Conservation (phyloP, 1,140 invertebrate genomes). For the Teleogryllus occipitalis region DNA sequence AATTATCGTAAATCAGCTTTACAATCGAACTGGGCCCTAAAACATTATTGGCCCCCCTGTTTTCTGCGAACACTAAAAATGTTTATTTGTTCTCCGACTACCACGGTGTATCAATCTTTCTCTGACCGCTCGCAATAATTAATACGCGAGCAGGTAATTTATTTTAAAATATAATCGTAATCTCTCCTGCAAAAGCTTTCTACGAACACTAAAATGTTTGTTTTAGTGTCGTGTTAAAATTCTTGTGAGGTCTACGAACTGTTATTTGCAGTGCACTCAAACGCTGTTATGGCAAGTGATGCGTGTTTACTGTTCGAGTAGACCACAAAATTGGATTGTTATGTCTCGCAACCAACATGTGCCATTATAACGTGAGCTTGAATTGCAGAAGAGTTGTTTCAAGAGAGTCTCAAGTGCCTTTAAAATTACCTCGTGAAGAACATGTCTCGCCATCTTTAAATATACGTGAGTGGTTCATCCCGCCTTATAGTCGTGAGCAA, state of each 20-base stretch:
- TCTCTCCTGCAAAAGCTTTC: background rate
- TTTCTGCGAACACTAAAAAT: conserved; percentile 5
- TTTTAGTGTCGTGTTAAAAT: background rate
- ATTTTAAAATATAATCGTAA: conserved; percentile 6
- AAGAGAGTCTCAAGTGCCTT: too few relatives aligned
- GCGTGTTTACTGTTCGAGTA: background rate
- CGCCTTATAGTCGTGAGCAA: too few relatives aligned
- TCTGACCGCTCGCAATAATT: background rate
- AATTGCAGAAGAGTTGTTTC: background rate
- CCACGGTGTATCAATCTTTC: background rate
- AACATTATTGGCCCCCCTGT: background rate
- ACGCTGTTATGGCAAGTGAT: background rate
- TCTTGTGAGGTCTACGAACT: background rate
- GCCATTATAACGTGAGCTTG: background rate
- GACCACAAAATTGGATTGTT: background rate
- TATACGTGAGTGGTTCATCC: too few relatives aligned
- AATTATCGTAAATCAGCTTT: conserved; percentile 5
- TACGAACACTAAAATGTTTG: conserved; percentile 5
- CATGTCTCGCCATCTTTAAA: too few relatives aligned
- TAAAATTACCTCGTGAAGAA: too few relatives aligned
- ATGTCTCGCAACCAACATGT: background rate
- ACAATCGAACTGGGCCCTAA: background rate
- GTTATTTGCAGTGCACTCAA: background rate
- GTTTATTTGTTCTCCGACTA: background rate
- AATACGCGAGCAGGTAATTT: background rate